Percentiles rank a stretch among this genome's conserved stretches.
These are phyloP conservation scores for Polypterus senegalus DNA, from an alignment of 2,113 vertebrate genomes.

Conservation along the genomic window DNA sequence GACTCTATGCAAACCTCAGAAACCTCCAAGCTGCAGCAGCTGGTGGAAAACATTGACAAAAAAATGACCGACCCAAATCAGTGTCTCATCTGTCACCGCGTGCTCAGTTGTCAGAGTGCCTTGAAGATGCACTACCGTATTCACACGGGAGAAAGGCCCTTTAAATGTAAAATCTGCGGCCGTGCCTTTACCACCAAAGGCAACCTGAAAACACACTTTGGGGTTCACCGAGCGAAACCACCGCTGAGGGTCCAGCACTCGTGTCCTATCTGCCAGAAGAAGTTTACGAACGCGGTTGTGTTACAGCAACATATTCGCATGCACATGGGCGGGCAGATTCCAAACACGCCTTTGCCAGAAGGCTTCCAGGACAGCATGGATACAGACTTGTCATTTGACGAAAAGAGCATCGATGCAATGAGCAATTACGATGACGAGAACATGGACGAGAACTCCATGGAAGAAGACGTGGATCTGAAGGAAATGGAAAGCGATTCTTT, in stretches of 20 bases:
- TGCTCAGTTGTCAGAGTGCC: conserved; percentile 96
- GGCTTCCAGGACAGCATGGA: conserved; percentile 83
- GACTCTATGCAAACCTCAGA: conserved; percentile 99
- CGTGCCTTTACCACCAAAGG: conserved; percentile 97
- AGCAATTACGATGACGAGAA: conserved; percentile 81
- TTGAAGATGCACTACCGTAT: conserved; percentile 98
- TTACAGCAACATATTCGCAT: conserved; percentile 97
- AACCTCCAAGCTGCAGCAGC: conserved; percentile 93
- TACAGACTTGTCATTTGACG: conserved; percentile 74
- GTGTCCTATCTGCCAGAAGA: conserved; percentile 97
- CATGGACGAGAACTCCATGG: conserved; percentile 84
- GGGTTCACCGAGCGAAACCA: conserved; percentile 93
- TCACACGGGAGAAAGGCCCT: conserved; percentile 93
- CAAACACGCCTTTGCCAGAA: conserved; percentile 83
- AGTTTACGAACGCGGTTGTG: conserved; percentile 95
- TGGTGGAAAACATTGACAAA: conserved; percentile 97
- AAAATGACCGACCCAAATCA: conserved; percentile 98
- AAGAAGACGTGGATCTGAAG: conserved; percentile 73
- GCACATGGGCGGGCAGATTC: conserved; percentile 98
- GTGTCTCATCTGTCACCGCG: conserved; percentile 91
- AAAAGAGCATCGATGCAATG: conserved; percentile 73
- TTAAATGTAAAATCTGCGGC: conserved; percentile 98
- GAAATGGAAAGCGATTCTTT: conserved; percentile 55
- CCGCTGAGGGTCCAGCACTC: conserved; percentile 94
- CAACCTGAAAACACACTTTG: conserved; percentile 97